Conservation (phyloP, 2,113 vertebrate species). For the Cyprinodon tularosa region DNA sequence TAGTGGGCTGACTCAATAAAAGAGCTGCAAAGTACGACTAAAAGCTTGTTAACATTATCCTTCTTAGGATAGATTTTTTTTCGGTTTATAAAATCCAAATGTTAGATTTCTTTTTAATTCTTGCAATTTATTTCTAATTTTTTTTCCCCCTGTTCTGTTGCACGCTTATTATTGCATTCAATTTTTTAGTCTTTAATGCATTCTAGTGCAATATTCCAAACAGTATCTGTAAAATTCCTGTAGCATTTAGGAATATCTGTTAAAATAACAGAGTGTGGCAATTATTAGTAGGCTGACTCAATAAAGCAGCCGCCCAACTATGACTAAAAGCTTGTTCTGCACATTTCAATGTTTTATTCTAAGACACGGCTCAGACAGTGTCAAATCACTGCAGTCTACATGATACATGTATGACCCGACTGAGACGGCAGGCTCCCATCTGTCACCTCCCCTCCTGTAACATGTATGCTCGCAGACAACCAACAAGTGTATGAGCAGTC, state of each 20-base stretch:
- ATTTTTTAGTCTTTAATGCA: too few species aligned
- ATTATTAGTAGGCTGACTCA: not conserved
- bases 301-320: not conserved
- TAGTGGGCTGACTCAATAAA: too few species aligned
- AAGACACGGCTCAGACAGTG: slow-evolving; percentile 30
- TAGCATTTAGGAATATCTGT: not conserved
- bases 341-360: slow-evolving; percentile 45
- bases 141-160: too few species aligned
- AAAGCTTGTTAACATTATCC: too few species aligned
- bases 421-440: slow-evolving; percentile 44
- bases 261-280: not conserved
- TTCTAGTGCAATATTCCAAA: too few species aligned
- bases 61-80: too few species aligned
- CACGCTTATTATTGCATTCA: too few species aligned
- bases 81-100: too few species aligned
- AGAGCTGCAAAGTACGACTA: too few species aligned
- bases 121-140: too few species aligned
- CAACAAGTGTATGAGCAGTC: slow-evolving; percentile 57
- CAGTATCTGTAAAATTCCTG: not conserved
- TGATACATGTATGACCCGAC: slow-evolving; percentile 43
- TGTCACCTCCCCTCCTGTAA: slow-evolving; percentile 37
- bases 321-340: not conserved
- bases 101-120: too few species aligned
- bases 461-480: slow-evolving; percentile 11
- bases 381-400: slow-evolving; percentile 56